These are phyloP conservation scores for Trichonephila clavipes DNA, from an alignment of 1,140 invertebrate species.

Conservation along the genomic window DNA sequence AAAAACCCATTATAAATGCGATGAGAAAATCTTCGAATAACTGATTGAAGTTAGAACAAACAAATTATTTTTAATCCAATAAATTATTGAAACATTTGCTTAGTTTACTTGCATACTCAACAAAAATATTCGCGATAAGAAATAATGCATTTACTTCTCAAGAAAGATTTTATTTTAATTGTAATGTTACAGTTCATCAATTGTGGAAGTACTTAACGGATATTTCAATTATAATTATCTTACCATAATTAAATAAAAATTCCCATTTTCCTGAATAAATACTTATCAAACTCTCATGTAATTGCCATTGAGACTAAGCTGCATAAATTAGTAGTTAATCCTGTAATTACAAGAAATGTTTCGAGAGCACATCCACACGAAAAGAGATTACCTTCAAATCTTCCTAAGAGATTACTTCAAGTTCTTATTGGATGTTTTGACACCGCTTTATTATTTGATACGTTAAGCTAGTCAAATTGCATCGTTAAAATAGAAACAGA, in stretches of 20 bases:
- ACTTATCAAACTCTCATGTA: neutral
- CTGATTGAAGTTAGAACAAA: no score
- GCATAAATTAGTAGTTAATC: neutral
- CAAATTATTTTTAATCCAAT: no score
- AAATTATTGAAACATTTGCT: no score
- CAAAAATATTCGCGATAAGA: no score
- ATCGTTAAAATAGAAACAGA: neutral
- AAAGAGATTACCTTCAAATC: slow-evolving; percentile 16
- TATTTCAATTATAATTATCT: no score
- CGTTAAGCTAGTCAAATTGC: slow-evolving; percentile 2
- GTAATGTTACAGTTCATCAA: no score
- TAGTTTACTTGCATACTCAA: no score
- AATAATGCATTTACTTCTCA: no score
- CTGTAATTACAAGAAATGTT: slow-evolving; percentile 10
- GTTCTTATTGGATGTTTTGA: neutral
- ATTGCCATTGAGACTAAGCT: neutral
- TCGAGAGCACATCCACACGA: neutral
- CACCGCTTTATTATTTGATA: neutral
- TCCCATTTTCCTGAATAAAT: neutral
- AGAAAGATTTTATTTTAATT: no score
- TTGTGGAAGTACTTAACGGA: no score
- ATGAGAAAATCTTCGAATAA: no score
- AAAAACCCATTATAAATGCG: no score
- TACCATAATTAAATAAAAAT: slow-evolving; percentile 12
- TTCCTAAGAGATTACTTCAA: neutral